These are phyloP conservation scores for Prionchulus punctatus DNA, from an alignment of 2,888 invertebrate genomes.

Conservation along the genomic window DNA sequence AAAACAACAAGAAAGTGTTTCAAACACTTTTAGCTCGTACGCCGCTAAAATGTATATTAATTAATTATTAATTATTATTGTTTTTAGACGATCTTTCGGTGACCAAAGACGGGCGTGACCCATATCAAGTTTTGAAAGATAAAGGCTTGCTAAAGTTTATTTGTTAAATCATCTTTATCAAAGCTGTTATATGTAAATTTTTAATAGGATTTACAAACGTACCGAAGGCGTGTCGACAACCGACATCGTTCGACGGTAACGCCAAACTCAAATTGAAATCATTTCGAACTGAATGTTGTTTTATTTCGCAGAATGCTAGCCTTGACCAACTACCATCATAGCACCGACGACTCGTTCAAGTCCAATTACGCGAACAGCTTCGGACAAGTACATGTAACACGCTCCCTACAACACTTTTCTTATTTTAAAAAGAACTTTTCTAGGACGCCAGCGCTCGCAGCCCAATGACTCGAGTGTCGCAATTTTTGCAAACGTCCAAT, in stretches of 20 bases:
- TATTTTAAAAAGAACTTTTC: neutral
- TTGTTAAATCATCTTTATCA: neutral
- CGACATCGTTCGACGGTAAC: conserved; percentile 12
- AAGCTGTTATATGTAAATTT: neutral
- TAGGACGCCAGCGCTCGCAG: neutral
- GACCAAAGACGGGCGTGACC: conserved; percentile 10
- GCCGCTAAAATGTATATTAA: neutral
- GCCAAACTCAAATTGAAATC: neutral
- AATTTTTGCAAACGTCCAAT: conserved; percentile 8
- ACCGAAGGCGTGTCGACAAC: conserved; percentile 17
- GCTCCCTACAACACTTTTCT: neutral
- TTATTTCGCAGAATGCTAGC: neutral
- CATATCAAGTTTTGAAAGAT: conserved; percentile 8
- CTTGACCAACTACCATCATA: neutral
- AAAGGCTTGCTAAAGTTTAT: conserved; percentile 7
- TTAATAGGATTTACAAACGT: conserved; percentile 14
- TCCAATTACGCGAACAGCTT: no score
- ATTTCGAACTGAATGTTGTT: neutral
- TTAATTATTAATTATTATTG: neutral
- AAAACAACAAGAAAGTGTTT: neutral
- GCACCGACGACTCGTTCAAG: neutral
- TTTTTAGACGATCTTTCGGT: conserved; percentile 11
- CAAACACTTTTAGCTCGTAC: neutral
- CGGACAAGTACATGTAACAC: neutral
- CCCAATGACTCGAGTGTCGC: conserved; percentile 5